Conservation (phyloP, 92 coral and sea anemone species). For the Epizoanthus ramosus region DNA sequence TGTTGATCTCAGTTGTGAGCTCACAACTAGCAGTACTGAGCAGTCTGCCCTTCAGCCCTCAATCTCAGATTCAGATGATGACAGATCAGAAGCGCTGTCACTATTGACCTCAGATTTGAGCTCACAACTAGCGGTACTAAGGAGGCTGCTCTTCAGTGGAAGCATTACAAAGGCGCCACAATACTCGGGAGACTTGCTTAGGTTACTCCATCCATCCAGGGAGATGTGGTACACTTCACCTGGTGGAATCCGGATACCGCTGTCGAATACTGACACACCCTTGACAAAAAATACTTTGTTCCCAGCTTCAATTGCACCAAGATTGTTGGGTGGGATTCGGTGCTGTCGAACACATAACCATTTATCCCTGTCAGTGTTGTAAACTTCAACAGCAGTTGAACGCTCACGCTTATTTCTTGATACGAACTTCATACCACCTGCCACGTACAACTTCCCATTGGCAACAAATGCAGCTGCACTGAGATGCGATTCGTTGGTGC, state of each 20-base stretch:
- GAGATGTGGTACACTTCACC: slow-evolving; percentile 56
- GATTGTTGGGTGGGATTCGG: slow-evolving; percentile 51
- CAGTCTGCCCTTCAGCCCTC: too few relatives aligned
- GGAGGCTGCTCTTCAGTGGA: slow-evolving; percentile 7
- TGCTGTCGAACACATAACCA: slow-evolving; percentile 46
- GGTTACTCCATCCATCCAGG: slow-evolving; percentile 40
- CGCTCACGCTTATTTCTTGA: slow-evolving; percentile 42
- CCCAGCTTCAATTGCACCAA: slow-evolving; percentile 43
- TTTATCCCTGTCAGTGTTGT: slow-evolving; percentile 21
- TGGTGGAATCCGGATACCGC: slow-evolving; percentile 47
- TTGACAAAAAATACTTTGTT: slow-evolving; percentile 42
- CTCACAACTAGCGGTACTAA: neutral
- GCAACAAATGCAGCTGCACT: slow-evolving; percentile 47
- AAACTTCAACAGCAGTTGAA: slow-evolving; percentile 50
- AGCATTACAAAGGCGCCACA: neutral
- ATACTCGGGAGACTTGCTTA: neutral
- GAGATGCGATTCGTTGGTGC: slow-evolving; percentile 40
- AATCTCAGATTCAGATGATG: too few relatives aligned
- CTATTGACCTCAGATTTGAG: neutral
- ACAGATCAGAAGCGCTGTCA: neutral
- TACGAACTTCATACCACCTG: slow-evolving; percentile 47
- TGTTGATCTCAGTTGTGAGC: neutral
- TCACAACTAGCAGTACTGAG: neutral
- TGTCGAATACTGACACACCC: slow-evolving; percentile 44
- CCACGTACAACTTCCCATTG: slow-evolving; percentile 36